Conservation (phyloP, 2,797 vertebrate genomes). For the Euphonia xanthogaster region DNA sequence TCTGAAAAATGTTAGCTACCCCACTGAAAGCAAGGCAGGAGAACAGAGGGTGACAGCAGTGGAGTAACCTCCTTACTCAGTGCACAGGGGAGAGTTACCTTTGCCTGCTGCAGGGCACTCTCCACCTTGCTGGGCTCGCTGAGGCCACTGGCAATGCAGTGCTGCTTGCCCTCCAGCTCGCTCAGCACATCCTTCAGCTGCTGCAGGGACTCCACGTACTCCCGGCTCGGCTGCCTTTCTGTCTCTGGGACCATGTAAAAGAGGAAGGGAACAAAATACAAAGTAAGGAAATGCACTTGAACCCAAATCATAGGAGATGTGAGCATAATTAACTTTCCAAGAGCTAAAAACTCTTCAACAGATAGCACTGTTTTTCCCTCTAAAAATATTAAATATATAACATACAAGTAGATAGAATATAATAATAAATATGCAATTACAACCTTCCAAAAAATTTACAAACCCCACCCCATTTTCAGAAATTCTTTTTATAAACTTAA, state of each 20-base stretch:
- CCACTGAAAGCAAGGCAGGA: not conserved
- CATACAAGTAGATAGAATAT: not conserved
- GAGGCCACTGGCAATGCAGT: slow-evolving; percentile 47
- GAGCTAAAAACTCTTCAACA: not conserved
- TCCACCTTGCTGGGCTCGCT: slow-evolving; percentile 73
- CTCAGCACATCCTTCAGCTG: slow-evolving; percentile 54
- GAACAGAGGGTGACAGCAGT: not conserved
- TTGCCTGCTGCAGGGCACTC: slow-evolving; percentile 79
- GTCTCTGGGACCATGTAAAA: slow-evolving; percentile 64
- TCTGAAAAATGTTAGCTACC: accelerated
- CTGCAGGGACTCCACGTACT: slow-evolving; percentile 73
- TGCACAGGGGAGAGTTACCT: slow-evolving; percentile 72
- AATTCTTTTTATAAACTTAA: not conserved
- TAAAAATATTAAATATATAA: not conserved
- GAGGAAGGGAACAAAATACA: not conserved
- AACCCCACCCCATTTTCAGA: not conserved
- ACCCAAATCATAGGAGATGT: not conserved
- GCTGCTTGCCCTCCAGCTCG: slow-evolving; percentile 74
- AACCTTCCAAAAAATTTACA: accelerated
- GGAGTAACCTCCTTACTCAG: not conserved
- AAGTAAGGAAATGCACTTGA: not conserved
- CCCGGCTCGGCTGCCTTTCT: slow-evolving; percentile 66
- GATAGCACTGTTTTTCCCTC: not conserved
- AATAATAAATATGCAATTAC: not conserved
- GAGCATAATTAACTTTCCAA: not conserved